Percentiles rank a stretch among this genome's conserved stretches.
Evolutionary conservation across 1,140 invertebrate species (phyloP).

Genomic region (Bombus turneri): DNA sequence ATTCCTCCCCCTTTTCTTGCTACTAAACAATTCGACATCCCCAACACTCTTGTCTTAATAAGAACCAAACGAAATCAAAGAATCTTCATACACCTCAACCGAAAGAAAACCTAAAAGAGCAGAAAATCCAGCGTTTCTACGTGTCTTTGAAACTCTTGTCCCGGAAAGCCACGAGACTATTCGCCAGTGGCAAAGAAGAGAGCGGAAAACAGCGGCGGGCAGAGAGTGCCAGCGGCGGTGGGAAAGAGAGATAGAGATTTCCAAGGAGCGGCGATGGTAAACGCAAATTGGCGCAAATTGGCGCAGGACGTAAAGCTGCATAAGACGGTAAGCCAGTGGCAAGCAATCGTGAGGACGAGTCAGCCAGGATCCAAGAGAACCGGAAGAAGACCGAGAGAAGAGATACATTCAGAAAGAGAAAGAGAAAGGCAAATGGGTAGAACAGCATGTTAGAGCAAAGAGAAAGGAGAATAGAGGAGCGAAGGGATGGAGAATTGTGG

Average conservation of each 20-base stretch:
- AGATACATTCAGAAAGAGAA: background rate
- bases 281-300: conserved; percentile 82
- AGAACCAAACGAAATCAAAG: too few relatives aligned
- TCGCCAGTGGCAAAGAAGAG: too few relatives aligned
- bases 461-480: conserved; percentile 12
- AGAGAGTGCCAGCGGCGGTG: background rate
- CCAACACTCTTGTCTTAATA: too few relatives aligned
- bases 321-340: conserved; percentile 79
- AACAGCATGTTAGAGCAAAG: background rate
- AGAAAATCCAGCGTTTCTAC: background rate
- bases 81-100: too few relatives aligned
- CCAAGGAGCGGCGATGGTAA: conserved; percentile 74
- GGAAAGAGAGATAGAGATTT: conserved; percentile 65
- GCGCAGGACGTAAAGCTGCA: conserved; percentile 71
- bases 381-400: conserved; percentile 17
- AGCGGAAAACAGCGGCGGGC: conserved; percentile 23
- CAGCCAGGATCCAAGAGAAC: conserved; percentile 57
- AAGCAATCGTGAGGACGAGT: conserved; percentile 81
- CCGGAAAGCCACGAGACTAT: background rate
- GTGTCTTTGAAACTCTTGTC: background rate
- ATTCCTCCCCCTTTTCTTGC: too few relatives aligned
- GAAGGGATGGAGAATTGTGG: background rate
- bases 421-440: background rate
- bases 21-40: too few relatives aligned
- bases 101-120: background rate